A percentile compares a stretch with the other conserved stretches of the same genome.
Conservation (phyloP, 2,888 invertebrate genomes). For the Cremastinae sp. region DNA sequence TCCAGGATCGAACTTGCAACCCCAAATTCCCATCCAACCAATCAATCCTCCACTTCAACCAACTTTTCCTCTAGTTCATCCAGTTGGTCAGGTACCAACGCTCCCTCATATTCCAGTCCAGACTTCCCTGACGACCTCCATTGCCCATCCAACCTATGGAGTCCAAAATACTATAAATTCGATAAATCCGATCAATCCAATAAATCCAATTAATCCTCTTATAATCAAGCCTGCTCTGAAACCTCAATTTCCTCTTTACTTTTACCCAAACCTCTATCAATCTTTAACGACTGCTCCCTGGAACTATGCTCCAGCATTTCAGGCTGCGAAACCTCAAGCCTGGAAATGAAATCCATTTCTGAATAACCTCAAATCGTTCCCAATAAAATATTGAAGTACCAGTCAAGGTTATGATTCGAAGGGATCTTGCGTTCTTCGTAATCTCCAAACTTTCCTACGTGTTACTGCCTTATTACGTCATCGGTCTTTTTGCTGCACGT, state of each 20-base stretch:
- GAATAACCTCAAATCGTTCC: not conserved
- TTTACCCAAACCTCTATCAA: constrained; percentile 71
- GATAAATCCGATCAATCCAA: constrained; percentile 72
- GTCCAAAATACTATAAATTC: constrained; percentile 69
- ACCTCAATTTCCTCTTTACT: too few species aligned
- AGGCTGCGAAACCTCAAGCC: constrained; percentile 68
- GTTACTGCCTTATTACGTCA: too few species aligned
- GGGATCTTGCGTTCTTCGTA: not conserved
- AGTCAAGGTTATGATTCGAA: too few species aligned
- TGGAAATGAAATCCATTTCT: too few species aligned
- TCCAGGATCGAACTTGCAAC: not conserved
- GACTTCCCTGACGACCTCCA: constrained; percentile 51
- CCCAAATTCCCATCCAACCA: constrained; percentile 61
- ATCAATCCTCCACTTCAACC: constrained; percentile 49
- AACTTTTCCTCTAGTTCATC: constrained; percentile 49
- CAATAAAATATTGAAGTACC: too few species aligned
- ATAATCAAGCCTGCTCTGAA: too few species aligned
- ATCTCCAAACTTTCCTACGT: too few species aligned
- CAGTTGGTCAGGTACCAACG: constrained; percentile 51
- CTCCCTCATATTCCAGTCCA: constrained; percentile 51
- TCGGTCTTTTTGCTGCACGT: too few species aligned
- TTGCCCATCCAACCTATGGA: constrained; percentile 69
- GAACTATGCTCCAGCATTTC: constrained; percentile 74
- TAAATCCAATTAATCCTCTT: constrained; percentile 74
- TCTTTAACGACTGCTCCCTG: constrained; percentile 69